A percentile compares a stretch with the other conserved stretches of the same genome.
These are phyloP conservation scores for Elaphurus davidianus DNA, from an alignment of 2,113 vertebrate species.

Conservation along the genomic window DNA sequence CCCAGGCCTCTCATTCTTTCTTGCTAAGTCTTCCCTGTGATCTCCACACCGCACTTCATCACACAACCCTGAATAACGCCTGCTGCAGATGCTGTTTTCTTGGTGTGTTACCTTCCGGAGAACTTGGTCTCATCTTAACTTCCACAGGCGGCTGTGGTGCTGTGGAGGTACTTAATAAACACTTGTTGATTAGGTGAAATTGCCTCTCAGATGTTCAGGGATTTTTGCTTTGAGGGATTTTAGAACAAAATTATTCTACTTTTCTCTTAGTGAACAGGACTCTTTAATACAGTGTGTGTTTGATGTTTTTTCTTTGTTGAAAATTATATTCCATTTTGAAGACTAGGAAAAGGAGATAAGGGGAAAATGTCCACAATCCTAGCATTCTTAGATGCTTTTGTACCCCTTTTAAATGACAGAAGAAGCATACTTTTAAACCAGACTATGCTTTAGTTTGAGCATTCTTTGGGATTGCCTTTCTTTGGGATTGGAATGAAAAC, in stretches of 20 bases:
- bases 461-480: too few relatives aligned
- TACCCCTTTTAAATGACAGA: neutral
- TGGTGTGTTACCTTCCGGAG: neutral
- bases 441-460: neutral
- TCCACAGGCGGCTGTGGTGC: neutral
- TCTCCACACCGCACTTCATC: neutral
- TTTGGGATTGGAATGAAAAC: too few relatives aligned
- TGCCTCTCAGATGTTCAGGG: neutral
- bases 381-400: neutral
- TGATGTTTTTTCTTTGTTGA: neutral
- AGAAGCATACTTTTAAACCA: neutral
- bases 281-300: neutral
- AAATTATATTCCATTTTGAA: neutral
- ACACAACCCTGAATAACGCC: neutral
- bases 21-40: neutral
- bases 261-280: neutral
- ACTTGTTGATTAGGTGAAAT: neutral
- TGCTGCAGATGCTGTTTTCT: neutral
- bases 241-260: neutral
- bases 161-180: neutral
- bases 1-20: neutral
- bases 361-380: neutral
- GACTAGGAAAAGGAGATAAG: neutral
- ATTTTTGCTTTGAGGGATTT: neutral
- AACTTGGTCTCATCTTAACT: neutral